Conservation (phyloP, 37 sponge, comb jelly and placozoan species). For the Petrosia ficiformis region DNA sequence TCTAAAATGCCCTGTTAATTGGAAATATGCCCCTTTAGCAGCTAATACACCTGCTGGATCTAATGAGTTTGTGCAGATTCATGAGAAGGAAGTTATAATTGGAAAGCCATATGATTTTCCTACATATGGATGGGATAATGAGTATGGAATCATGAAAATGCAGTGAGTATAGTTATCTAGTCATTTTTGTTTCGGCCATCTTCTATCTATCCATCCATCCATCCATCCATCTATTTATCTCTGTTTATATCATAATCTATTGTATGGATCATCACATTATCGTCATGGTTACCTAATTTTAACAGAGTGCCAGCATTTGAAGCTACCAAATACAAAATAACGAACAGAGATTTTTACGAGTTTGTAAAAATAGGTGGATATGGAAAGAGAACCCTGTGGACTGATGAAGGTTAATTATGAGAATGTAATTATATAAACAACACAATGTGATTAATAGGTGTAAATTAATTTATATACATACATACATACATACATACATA, state of each 20-base stretch:
- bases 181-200: background rate
- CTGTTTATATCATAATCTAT: too few relatives aligned
- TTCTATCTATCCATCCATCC: too few relatives aligned
- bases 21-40: conserved; percentile 77
- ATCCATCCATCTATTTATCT: too few relatives aligned
- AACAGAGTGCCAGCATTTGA: conserved; percentile 84
- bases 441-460: too few relatives aligned
- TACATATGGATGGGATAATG: conserved; percentile 93
- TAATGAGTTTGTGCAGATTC: conserved; percentile 67
- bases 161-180: conserved; percentile 64
- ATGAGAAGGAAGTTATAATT: conserved; percentile 42
- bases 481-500: conserved; percentile 13
- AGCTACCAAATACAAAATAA: conserved; percentile 64
- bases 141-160: conserved; percentile 66
- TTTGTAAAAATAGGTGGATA: conserved; percentile 84
- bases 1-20: conserved; percentile 58
- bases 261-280: too few relatives aligned
- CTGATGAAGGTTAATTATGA: conserved; percentile 72
- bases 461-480: too few relatives aligned
- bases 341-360: conserved; percentile 78
- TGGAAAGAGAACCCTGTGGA: conserved; percentile 67
- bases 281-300: too few relatives aligned
- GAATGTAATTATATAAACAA: background rate
- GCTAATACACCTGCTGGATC: conserved; percentile 29
- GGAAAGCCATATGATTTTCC: conserved; percentile 87